Evolutionary conservation across 2,888 invertebrate genomes (phyloP).

Genomic region (Orgyia antiqua): DNA sequence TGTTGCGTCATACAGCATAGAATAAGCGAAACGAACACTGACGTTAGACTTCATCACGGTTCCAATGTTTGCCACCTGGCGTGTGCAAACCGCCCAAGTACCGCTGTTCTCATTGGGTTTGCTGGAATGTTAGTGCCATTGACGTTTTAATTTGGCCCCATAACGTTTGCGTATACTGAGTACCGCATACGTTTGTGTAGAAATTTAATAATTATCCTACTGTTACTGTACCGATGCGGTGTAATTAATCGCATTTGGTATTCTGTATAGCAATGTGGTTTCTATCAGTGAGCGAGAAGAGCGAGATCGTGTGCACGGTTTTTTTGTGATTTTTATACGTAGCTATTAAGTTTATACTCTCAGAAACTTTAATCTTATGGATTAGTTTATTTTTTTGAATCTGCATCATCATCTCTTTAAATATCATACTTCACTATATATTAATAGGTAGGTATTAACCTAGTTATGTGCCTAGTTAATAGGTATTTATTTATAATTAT

Average conservation of each 20-base stretch:
- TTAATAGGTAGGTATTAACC: too few relatives aligned
- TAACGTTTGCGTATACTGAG: conserved; percentile 5
- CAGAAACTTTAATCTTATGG: too few relatives aligned
- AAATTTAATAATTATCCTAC: conserved; percentile 4
- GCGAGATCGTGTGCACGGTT: too few relatives aligned
- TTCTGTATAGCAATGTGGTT: too few relatives aligned
- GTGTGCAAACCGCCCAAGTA: conserved; percentile 10
- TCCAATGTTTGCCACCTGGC: conserved; percentile 2
- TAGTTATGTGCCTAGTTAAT: too few relatives aligned
- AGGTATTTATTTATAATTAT: too few relatives aligned
- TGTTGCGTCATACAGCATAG: conserved; percentile 44
- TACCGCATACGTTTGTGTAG: conserved; percentile 1
- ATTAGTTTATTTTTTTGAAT: too few relatives aligned
- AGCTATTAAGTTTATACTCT: too few relatives aligned
- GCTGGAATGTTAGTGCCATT: conserved; percentile 3
- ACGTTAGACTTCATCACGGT: not conserved
- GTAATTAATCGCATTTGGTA: not conserved
- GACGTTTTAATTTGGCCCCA: conserved; percentile 11
- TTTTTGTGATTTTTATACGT: too few relatives aligned
- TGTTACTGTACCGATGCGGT: not conserved
- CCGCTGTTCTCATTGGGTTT: conserved; percentile 1
- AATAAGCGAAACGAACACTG: conserved; percentile 1
- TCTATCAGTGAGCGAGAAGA: too few relatives aligned
- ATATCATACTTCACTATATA: too few relatives aligned
- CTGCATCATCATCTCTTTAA: too few relatives aligned